Percentiles rank a stretch among this genome's conserved stretches.
Conservation (phyloP, 2,888 invertebrate species). For the Pomacea canaliculata region DNA sequence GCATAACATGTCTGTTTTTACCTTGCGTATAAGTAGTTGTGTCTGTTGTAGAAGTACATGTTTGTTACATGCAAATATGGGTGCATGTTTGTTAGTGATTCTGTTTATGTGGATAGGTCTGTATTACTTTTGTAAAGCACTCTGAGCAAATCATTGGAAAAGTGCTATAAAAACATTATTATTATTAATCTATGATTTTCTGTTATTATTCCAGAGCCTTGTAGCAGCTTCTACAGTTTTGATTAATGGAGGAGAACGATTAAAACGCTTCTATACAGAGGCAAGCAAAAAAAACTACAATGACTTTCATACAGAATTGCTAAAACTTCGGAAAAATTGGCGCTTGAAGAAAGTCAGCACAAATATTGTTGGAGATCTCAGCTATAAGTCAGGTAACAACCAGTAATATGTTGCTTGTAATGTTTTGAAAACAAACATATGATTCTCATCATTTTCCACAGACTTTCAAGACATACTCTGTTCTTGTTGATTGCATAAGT, state of each 20-base stretch:
- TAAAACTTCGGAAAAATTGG: conserved; percentile 93
- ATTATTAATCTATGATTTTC: neutral
- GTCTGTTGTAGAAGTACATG: too few relatives aligned
- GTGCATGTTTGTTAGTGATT: too few relatives aligned
- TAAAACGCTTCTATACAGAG: conserved; percentile 86
- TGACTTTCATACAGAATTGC: conserved; percentile 92
- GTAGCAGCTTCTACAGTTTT: conserved; percentile 88
- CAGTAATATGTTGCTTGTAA: neutral
- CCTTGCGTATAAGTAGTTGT: too few relatives aligned
- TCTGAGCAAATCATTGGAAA: too few relatives aligned
- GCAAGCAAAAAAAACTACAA: conserved; percentile 74
- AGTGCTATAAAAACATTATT: too few relatives aligned
- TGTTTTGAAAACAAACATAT: neutral
- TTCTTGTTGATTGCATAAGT: too few relatives aligned
- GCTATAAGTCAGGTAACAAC: conserved; percentile 83
- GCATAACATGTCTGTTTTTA: too few relatives aligned
- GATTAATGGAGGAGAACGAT: conserved; percentile 86
- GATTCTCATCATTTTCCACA: neutral
- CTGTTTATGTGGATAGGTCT: too few relatives aligned
- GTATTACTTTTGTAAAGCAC: too few relatives aligned
- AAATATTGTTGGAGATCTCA: conserved; percentile 94
- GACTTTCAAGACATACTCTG: too few relatives aligned
- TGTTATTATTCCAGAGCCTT: conserved; percentile 75
- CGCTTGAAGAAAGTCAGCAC: conserved; percentile 95
- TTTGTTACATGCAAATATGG: too few relatives aligned